phyloP scores from a whole-genome alignment of 2,888 invertebrate genomes.

The Drosophila picticornis region DNA sequence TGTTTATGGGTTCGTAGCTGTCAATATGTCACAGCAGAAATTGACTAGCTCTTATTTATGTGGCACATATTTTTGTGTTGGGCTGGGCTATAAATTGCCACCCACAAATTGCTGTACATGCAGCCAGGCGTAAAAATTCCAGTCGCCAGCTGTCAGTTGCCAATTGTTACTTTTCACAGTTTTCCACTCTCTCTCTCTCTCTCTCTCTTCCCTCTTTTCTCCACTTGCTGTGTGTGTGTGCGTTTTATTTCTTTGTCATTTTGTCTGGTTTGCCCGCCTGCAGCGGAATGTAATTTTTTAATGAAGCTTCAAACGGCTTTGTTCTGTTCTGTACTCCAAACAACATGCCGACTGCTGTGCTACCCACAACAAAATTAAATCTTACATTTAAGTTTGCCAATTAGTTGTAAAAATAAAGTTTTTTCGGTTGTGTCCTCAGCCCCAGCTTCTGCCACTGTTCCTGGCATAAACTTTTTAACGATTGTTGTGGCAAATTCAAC shows the following conservation, averaged over 20 bases:
- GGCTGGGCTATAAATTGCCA: conserved; percentile 61
- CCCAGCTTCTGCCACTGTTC: background rate
- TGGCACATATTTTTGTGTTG: conserved; percentile 63
- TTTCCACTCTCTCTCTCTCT: background rate
- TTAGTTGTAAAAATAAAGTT: conserved; percentile 83
- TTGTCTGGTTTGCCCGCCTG: conserved; percentile 41
- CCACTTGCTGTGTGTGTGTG: background rate
- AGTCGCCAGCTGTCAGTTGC: conserved; percentile 31
- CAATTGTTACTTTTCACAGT: conserved; percentile 12
- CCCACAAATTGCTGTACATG: conserved; percentile 18
- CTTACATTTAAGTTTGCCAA: conserved; percentile 83
- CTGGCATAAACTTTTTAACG: conserved; percentile 67
- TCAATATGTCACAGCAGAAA: conserved; percentile 57
- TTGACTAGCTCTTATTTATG: conserved; percentile 72
- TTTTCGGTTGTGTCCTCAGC: conserved; percentile 31
- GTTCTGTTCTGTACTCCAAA: conserved; percentile 45
- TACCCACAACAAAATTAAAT: conserved; percentile 77
- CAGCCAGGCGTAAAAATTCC: conserved; percentile 39
- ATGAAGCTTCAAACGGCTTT: conserved; percentile 75
- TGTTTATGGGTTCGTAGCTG: conserved; percentile 35
- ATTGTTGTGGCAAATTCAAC: conserved; percentile 72
- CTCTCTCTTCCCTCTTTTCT: background rate
- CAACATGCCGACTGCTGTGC: conserved; percentile 35
- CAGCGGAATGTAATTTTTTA: conserved; percentile 76
- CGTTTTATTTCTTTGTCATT: background rate